Base-by-base conservation (phyloP, 2,113 vertebrate species). In the Gymnocephalus cernua region DNA sequence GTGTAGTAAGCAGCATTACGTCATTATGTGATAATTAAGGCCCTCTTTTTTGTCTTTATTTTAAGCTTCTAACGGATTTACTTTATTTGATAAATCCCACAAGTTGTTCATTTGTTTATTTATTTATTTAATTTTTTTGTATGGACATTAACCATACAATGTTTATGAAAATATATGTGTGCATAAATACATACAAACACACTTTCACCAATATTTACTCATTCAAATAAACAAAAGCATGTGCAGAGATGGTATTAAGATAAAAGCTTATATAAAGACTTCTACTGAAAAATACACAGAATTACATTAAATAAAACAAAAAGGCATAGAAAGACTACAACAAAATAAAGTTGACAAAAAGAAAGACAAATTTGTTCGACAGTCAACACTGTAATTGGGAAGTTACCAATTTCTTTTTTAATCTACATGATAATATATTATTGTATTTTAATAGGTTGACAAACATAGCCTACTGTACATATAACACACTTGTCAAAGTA, bases 1-100 rank as follows among this genome's bases (percentile, higher is more conserved):
- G 19, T 10, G 27, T 63, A 56, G 56, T 66, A 45, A 73, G 35
- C 8, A 6, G 62, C 27, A 80, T 83, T 66, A 80, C 77, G 73
- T 80, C 77, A 75, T 3, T 10, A 27, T 58, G 23, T 64, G 21
- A 27, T 69, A 32, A 61, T 68, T 77, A 77, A 63, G 14, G 0
- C 6, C 21, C 4, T 2, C 2, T 1, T 5, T 5, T 77, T 53
- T 27, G 11, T 74, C 58, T 18, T n/a, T 23, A 44, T 59, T 51
- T 69, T 38, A 62, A 68, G 35, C 44, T 21, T 47, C 1, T 6
- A n/a, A 12, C 9, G 13, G 5, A 69, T 56, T 56, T 56, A 32
- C 79, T 83, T 50, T 29, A 38, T 53, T 38, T 23, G 2, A 38
- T 1, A 6, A n/a, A 53, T 23, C 0, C 61, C 2, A 44, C 15